These are phyloP conservation scores for Mandrillus leucophaeus DNA, from an alignment of 2,113 vertebrate genomes.

Conservation along the genomic window DNA sequence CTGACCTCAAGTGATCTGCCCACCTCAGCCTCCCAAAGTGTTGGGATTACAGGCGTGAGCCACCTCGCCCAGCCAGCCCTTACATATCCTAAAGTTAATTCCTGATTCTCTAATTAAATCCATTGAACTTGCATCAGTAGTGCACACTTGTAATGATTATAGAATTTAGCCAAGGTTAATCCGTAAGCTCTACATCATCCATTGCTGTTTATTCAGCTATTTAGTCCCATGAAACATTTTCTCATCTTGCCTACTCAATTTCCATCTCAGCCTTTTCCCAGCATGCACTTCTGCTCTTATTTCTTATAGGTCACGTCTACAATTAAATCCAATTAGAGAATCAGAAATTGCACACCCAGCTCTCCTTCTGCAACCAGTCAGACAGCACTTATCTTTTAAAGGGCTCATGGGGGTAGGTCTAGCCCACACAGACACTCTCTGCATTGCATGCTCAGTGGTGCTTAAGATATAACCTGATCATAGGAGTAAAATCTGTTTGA, in stretches of 20 bases:
- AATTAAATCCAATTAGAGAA: not conserved
- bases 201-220: accelerated
- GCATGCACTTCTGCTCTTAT: not conserved
- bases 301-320: not conserved
- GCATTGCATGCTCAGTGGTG: not conserved
- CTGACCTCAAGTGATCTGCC: too few species aligned
- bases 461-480: too few species aligned
- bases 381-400: not conserved
- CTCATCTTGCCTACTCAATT: not conserved
- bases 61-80: too few species aligned
- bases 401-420: not conserved
- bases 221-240: not conserved
- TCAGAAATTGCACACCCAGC: not conserved
- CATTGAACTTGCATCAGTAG: not conserved
- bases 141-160: accelerated
- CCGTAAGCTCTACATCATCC: not conserved
- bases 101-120: not conserved
- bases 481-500: accelerated
- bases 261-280: not conserved
- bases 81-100: not conserved
- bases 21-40: too few species aligned
- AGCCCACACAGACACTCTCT: not conserved
- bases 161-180: not conserved
- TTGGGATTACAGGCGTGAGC: too few species aligned
- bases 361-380: not conserved